Conservation (phyloP, 2,113 vertebrate genomes). For the Vulpes vulpes region DNA sequence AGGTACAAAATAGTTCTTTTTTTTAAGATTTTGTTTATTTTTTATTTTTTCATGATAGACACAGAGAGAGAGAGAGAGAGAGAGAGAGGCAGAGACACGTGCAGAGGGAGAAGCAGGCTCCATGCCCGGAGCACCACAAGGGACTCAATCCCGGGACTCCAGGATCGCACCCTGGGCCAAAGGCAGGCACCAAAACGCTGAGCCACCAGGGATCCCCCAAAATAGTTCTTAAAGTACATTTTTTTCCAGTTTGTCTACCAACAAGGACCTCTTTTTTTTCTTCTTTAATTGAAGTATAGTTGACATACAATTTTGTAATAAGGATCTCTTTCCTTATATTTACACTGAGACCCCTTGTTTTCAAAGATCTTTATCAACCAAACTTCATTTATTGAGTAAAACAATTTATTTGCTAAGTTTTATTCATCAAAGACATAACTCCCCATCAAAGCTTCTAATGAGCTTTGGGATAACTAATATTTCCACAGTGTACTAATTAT, state of each 20-base stretch:
- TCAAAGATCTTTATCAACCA: constrained; percentile 48
- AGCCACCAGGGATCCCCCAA: no score
- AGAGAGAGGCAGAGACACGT: no score
- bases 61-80: no score
- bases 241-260: neutral
- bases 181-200: no score
- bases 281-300: neutral
- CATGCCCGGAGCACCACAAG: no score
- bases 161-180: no score
- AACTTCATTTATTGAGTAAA: constrained; percentile 46
- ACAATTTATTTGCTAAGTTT: constrained; percentile 50
- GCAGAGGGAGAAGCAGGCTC: no score
- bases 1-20: neutral
- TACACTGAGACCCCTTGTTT: neutral
- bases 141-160: no score
- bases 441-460: constrained; percentile 58
- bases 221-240: neutral
- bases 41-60: no score
- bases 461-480: constrained; percentile 29
- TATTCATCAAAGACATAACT: constrained; percentile 66
- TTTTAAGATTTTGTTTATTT: no score
- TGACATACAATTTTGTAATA: neutral
- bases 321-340: neutral
- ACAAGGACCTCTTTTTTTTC: neutral
- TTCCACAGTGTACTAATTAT: constrained; percentile 51